A percentile compares a stretch with the other conserved stretches of the same genome.
These are phyloP conservation scores for Julus scandinavius DNA, from an alignment of 2,888 invertebrate genomes.

Conservation along the genomic window DNA sequence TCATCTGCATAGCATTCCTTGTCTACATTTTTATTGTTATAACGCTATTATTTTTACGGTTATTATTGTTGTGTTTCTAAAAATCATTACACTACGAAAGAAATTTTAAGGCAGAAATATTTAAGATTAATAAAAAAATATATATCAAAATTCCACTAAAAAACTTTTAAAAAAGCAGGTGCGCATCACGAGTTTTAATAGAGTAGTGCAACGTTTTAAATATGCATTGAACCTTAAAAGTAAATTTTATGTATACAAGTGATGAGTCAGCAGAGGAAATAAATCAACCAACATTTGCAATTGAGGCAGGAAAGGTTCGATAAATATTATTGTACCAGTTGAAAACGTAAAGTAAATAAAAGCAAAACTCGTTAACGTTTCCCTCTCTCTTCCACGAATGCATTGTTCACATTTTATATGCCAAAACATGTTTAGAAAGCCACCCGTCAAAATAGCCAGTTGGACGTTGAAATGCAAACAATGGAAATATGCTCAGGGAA, in stretches of 20 bases:
- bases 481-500: not conserved
- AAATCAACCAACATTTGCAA: not conserved
- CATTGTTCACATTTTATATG: slow-evolving; percentile 13
- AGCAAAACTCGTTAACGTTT: slow-evolving; percentile 28
- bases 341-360: slow-evolving; percentile 4
- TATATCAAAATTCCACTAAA: not conserved
- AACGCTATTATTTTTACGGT: no score
- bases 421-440: slow-evolving; percentile 18
- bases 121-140: not conserved
- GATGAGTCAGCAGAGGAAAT: slow-evolving; percentile 14
- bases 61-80: not conserved
- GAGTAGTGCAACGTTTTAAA: not conserved
- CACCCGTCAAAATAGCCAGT: slow-evolving; percentile 14
- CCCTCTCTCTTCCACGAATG: not conserved
- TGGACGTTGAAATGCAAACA: slow-evolving; percentile 22
- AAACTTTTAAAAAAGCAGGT: not conserved
- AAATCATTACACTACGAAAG: not conserved
- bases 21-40: no score
- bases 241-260: not conserved
- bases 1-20: no score
- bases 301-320: not conserved
- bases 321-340: slow-evolving; percentile 21
- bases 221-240: slow-evolving; percentile 20
- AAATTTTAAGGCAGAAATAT: not conserved
- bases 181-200: not conserved